These are phyloP conservation scores for Petrophora chlorosata DNA, from an alignment of 2,888 invertebrate genomes.

Conservation along the genomic window DNA sequence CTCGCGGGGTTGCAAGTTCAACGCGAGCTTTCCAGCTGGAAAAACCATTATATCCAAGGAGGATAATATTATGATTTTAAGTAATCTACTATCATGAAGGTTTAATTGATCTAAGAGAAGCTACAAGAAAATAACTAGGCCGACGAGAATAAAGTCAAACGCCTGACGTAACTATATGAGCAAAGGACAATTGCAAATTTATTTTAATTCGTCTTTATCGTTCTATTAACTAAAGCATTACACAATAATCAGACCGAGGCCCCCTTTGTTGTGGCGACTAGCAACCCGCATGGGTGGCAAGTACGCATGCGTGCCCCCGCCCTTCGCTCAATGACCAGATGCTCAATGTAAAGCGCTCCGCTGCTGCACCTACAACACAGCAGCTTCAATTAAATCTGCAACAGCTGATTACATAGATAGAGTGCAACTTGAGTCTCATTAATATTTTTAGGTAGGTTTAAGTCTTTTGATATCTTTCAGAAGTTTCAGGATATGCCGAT, in stretches of 20 bases:
- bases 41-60: conserved; percentile 6
- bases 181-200: not conserved
- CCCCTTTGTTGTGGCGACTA: conserved; percentile 37
- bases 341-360: conserved; percentile 43
- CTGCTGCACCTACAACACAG: conserved; percentile 2
- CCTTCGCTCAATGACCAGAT: conserved; percentile 71
- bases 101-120: not conserved
- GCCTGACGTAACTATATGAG: conserved; percentile 8
- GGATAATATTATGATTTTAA: no score
- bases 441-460: no score
- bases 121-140: not conserved
- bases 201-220: not conserved
- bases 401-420: conserved; percentile 12
- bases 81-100: not conserved
- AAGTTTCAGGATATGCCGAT: no score
- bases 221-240: conserved; percentile 8
- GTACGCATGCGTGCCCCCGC: conserved; percentile 72
- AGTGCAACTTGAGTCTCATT: no score
- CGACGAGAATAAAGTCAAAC: not conserved
- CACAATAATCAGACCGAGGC: conserved; percentile 15
- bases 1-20: conserved; percentile 32
- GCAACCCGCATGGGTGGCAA: conserved; percentile 45
- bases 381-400: not conserved
- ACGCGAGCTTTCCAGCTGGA: conserved; percentile 12
- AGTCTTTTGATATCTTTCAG: no score